Evolutionary conservation across 1,140 invertebrate species (phyloP), one percentile per base, ranked within the genome.

Genomic region (Leptinotarsa lineolata): DNA sequence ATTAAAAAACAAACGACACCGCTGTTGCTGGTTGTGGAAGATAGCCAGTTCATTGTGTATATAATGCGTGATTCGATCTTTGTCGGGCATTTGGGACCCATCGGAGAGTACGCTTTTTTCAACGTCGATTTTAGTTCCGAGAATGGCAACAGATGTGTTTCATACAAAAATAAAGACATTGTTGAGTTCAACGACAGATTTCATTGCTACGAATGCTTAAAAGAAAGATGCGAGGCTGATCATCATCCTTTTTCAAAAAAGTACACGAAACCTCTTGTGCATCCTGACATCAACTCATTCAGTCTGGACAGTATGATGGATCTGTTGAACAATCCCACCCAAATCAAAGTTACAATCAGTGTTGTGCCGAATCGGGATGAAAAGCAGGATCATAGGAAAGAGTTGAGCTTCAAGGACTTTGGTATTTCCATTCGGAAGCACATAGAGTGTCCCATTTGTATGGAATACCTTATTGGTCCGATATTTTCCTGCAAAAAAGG

Each of bases 401-500:
- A 54, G n/a, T 1, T 54, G 48, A 54, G 48, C 48, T 54, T 54
- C 48, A 16, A 54, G 13, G n/a, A 54, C 5, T 15, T 54, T 15
- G 5, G 48, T n/a, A 54, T 16, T 54, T n/a, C n/a, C 48, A 16
- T 54, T 15, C 48, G 48, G 13, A 54, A 12, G 13, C 48, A 54
- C 13, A 16, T 54, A n/a, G 48, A 54, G 48, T 54, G 48, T n/a
- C 48, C 48, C 48, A n/a, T 54, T 54, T 54, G 48, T n/a, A 54
- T n/a, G 48, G 48, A 54, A 54, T 54, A 54, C 48, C 48, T 54
- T 6, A 0, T 54, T 15, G 48, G 48, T n/a, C 48, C 48, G 5
- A 54, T 54, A 54, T 54, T 54, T 12, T 4, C 15, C n/a, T 54
- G 48, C 48, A 15, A n/a, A n/a, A 54, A 54, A 54, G 48, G 48